A percentile compares a stretch with the other conserved stretches of the same genome.
These are phyloP conservation scores for Mirza zaza DNA, from an alignment of 2,113 vertebrate species.

Conservation along the genomic window DNA sequence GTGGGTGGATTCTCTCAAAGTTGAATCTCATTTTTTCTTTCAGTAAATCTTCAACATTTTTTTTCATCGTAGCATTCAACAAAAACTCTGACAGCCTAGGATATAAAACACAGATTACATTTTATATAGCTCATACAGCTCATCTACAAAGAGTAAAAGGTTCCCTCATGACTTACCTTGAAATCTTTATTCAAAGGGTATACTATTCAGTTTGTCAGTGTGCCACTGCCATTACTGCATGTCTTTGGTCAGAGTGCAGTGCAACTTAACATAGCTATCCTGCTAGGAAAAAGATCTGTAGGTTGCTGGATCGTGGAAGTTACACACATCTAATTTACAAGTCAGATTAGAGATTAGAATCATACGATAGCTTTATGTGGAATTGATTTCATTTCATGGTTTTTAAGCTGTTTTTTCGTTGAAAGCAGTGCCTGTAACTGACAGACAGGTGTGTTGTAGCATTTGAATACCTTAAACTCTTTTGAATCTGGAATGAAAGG, in stretches of 20 bases:
- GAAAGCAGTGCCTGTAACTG: slow-evolving; percentile 25
- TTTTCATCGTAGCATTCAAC: background rate
- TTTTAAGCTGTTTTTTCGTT: slow-evolving; percentile 48
- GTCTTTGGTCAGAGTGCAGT: slow-evolving; percentile 1
- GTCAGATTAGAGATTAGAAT: slow-evolving; percentile 63
- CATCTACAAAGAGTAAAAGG: slow-evolving; percentile 1
- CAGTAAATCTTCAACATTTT: background rate
- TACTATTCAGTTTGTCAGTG: background rate
- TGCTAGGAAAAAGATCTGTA: background rate
- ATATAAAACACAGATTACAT: slow-evolving; percentile 52
- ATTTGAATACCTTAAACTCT: slow-evolving; percentile 38
- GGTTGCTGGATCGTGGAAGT: slow-evolving; percentile 36
- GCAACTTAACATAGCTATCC: background rate
- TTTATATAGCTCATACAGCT: slow-evolving; percentile 20
- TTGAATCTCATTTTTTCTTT: background rate
- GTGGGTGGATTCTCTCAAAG: background rate
- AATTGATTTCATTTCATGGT: slow-evolving; percentile 65
- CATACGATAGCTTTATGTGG: slow-evolving; percentile 33
- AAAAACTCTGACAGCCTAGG: background rate
- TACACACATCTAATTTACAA: slow-evolving; percentile 60
- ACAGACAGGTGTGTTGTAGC: slow-evolving; percentile 36
- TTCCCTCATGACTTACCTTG: slow-evolving; percentile 44
- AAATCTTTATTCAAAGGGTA: slow-evolving; percentile 38
- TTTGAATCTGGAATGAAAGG: slow-evolving; percentile 36
- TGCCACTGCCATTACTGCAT: background rate